Evolutionary conservation across 2,113 vertebrate species (phyloP).

Genomic region (Anhinga rufa): DNA sequence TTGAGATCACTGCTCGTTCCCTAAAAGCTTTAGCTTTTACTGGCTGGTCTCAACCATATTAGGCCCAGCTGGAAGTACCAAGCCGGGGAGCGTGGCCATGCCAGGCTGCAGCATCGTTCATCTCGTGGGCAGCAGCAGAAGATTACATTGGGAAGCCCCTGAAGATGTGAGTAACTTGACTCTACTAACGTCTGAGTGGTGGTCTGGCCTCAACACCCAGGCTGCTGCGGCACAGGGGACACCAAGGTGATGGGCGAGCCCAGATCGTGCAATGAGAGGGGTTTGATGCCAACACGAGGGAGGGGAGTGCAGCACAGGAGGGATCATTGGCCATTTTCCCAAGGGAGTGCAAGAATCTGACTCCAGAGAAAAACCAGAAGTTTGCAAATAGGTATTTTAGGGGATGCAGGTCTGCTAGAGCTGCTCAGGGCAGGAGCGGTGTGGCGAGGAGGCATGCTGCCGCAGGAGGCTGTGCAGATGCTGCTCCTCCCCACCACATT

Average conservation of each 20-base stretch:
- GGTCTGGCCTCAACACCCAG: neutral
- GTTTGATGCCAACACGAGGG: accelerated
- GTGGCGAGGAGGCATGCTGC: accelerated
- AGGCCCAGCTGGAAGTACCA: neutral
- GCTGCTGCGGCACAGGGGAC: accelerated
- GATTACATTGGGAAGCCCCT: accelerated
- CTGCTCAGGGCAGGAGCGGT: accelerated
- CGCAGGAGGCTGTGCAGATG: neutral
- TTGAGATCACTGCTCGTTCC: accelerated
- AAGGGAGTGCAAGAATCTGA: neutral
- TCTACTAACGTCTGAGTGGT: accelerated
- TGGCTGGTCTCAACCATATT: accelerated
- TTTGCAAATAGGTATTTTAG: neutral
- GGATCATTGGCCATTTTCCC: neutral
- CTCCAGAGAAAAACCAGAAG: accelerated
- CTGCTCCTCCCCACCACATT: neutral
- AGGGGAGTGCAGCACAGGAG: neutral
- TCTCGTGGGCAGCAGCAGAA: neutral
- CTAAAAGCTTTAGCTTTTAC: neutral
- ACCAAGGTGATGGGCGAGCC: accelerated
- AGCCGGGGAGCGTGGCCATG: neutral
- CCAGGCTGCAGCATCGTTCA: accelerated
- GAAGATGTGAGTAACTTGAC: neutral
- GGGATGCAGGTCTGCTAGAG: neutral
- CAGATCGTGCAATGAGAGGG: neutral